These are phyloP conservation scores for Hydrocynus forskahlii DNA, from an alignment of 2,797 vertebrate species.

Conservation along the genomic window DNA sequence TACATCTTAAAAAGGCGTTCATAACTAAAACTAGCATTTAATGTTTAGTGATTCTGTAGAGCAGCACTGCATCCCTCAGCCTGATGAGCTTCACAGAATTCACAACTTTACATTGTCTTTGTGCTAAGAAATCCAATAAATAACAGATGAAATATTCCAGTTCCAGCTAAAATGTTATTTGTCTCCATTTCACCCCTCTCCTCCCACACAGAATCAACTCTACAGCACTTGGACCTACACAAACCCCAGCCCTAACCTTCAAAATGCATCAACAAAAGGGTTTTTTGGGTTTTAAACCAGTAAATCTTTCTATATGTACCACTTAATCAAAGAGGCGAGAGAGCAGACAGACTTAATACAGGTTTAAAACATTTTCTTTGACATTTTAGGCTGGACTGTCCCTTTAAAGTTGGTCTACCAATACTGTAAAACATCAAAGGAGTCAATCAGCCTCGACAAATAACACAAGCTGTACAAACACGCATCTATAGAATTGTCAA, in stretches of 20 bases:
- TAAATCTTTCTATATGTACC: not conserved
- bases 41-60: too few species aligned
- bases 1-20: too few species aligned
- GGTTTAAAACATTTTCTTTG: not conserved
- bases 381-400: not conserved
- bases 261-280: not conserved
- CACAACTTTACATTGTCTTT: not conserved
- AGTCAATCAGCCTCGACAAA: not conserved
- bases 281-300: not conserved
- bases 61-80: too few species aligned
- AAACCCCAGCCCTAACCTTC: too few species aligned
- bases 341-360: not conserved
- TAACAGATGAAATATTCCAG: too few species aligned
- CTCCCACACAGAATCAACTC: too few species aligned
- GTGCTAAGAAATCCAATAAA: not conserved
- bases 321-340: not conserved
- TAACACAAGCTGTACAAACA: not conserved
- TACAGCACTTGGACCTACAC: too few species aligned
- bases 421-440: not conserved
- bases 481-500: not conserved
- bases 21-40: too few species aligned
- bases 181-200: not conserved
- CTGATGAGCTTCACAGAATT: not conserved
- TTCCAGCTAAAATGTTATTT: too few species aligned
- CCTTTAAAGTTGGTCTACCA: not conserved